Evolutionary conservation across 2,797 vertebrate species (phyloP), one percentile per base, ranked within the genome.

Genomic region (Centropyge bicolor): DNA sequence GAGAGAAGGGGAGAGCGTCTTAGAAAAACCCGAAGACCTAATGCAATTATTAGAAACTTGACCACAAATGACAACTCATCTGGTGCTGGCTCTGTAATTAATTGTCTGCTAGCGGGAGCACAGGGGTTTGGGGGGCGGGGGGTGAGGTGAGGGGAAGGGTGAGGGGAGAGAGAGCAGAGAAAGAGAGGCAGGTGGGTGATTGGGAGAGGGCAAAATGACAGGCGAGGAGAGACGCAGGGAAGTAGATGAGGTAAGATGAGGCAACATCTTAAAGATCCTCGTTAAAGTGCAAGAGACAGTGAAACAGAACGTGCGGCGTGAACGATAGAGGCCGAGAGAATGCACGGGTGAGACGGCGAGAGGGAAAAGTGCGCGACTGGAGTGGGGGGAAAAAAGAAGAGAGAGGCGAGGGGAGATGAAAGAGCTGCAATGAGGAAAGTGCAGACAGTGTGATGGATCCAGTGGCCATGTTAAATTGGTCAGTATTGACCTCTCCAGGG

Each of bases 1-100:
- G 56, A 24, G 55, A 80, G 45, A 68, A 57, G 59, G 69, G 48
- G 65, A 70, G 83, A 76, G 63, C 70, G 72, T 82, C 70, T 78
- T 51, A 52, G 73, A 81, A 82, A 87, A 91, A 89, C 83, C 82
- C 48, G 64, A 80, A 89, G 88, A 85, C 85, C 78, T 90, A 91
- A 94, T 90, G 91, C 85, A 93, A 92, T 94, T 95, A 95, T 94
- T 93, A 91, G 88, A 93, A 95, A 94, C 88, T 91, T 90, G 85
- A 94, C 87, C 89, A 89, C 91, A 92, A 92, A 93, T 94, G 90
- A 91, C 93, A 94, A 90, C 91, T 95, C 86, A 89, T 94, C 89
- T 89, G 81, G 80, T 43, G 55, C 88, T 20, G 57, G 78, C 83
- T 51, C 84, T 92, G 91, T 94, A 92, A 94, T 95, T 94, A 94